Evolutionary conservation across 2,113 vertebrate species (phyloP).

Genomic region (mouse (Mus musculus)): DNA sequence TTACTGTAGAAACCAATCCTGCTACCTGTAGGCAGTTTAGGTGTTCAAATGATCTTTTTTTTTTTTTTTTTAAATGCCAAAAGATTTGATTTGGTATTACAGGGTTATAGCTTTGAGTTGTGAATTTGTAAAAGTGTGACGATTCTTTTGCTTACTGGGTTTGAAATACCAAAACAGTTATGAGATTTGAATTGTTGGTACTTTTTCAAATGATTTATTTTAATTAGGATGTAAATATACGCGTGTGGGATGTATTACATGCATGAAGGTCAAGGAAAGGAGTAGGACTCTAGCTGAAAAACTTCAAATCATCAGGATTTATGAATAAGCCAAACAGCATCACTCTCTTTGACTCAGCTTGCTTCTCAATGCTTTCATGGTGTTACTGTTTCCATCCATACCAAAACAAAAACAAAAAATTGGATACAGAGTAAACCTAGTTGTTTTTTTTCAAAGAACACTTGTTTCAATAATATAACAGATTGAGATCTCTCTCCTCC

Average conservation of each 20-base stretch:
- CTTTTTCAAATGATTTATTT: background rate
- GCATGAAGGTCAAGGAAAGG: background rate
- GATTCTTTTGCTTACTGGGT: constrained; percentile 1
- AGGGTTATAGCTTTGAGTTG: constrained; percentile 27
- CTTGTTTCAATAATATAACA: background rate
- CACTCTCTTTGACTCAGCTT: background rate
- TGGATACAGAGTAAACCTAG: background rate
- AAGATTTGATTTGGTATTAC: constrained; percentile 40
- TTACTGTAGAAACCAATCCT: constrained; percentile 34
- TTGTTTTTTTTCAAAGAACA: background rate
- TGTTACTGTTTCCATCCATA: background rate
- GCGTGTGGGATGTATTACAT: background rate
- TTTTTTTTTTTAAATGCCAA: constrained; percentile 9
- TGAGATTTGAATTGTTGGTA: constrained; percentile 31
- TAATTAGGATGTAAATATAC: background rate
- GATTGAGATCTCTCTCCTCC: no score
- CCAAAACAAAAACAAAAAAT: background rate
- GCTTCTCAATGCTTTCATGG: background rate
- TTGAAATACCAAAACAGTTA: background rate
- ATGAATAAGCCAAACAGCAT: background rate
- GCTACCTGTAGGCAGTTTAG: background rate
- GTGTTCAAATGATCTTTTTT: constrained; percentile 18
- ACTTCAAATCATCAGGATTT: background rate
- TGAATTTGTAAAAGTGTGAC: constrained; percentile 22
- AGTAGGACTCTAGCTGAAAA: background rate